A percentile compares a stretch with the other conserved stretches of the same genome.
Evolutionary conservation across 2,797 vertebrate species (phyloP).

Genomic region (Hippocampus kuda): DNA sequence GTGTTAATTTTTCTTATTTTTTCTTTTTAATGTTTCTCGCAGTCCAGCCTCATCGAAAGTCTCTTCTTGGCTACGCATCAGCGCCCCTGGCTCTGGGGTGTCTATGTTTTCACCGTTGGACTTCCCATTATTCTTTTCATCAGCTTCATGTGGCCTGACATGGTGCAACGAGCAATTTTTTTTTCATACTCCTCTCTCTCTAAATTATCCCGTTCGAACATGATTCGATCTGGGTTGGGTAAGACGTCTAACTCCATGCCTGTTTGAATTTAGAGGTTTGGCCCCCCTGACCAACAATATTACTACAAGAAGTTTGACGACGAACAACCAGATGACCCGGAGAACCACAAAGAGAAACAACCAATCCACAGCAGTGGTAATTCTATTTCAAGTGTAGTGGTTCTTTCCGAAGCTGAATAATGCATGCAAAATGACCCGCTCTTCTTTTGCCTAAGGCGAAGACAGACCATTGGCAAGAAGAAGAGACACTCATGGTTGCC

Average conservation of each 20-base stretch:
- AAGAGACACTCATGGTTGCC: constrained; percentile 28
- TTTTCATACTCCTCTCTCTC: too few species aligned
- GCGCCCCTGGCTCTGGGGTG: constrained; percentile 67
- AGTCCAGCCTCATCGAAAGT: constrained; percentile 55
- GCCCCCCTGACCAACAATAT: constrained; percentile 63
- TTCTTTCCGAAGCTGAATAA: background rate
- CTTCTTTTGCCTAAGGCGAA: constrained; percentile 7
- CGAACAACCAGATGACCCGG: constrained; percentile 50
- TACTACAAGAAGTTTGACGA: constrained; percentile 72
- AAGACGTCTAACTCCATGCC: background rate
- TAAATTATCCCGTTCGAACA: too few species aligned
- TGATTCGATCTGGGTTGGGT: background rate
- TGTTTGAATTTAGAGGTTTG: constrained; percentile 58
- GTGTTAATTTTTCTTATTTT: background rate
- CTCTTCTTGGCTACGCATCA: constrained; percentile 54
- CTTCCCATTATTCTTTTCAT: constrained; percentile 68
- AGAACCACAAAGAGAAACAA: constrained; percentile 4
- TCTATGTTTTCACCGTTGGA: constrained; percentile 67
- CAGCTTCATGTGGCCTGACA: constrained; percentile 71
- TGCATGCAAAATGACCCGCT: background rate
- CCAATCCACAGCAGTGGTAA: constrained; percentile 15
- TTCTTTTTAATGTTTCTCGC: background rate
- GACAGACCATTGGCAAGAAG: constrained; percentile 26
- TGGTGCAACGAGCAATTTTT: constrained; percentile 37
- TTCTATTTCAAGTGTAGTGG: background rate